These are phyloP conservation scores for Callipepla squamata DNA, from an alignment of 2,113 vertebrate genomes.

Conservation along the genomic window DNA sequence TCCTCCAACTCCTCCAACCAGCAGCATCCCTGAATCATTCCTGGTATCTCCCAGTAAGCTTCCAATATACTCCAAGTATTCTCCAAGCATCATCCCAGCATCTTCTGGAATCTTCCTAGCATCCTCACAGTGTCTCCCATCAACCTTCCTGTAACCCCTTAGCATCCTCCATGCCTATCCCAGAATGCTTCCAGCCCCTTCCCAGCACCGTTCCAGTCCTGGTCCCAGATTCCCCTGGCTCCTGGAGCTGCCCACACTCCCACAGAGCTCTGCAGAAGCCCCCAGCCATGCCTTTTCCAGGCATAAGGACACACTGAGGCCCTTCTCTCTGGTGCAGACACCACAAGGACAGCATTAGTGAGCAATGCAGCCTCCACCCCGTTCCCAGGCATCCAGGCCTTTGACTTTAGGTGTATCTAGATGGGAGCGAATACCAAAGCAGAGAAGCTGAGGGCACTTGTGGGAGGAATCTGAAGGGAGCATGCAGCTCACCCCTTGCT, in stretches of 20 bases:
- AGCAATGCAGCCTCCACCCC: neutral
- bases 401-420: conserved; percentile 25
- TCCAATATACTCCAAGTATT: no score
- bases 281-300: neutral
- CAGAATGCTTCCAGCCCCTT: neutral
- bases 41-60: neutral
- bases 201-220: rapidly evolving
- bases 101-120: neutral
- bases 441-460: neutral
- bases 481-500: neutral
- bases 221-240: rapidly evolving
- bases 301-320: no score
- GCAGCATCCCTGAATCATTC: neutral
- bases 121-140: neutral
- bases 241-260: neutral
- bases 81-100: neutral
- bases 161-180: neutral
- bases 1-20: neutral
- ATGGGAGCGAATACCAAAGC: neutral
- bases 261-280: neutral
- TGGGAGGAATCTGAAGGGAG: neutral
- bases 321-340: neutral
- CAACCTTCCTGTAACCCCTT: neutral
- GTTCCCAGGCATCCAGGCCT: neutral
- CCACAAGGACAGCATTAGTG: rapidly evolving